phyloP scores from a whole-genome alignment of 2,113 vertebrate species.

The Athene noctua region DNA sequence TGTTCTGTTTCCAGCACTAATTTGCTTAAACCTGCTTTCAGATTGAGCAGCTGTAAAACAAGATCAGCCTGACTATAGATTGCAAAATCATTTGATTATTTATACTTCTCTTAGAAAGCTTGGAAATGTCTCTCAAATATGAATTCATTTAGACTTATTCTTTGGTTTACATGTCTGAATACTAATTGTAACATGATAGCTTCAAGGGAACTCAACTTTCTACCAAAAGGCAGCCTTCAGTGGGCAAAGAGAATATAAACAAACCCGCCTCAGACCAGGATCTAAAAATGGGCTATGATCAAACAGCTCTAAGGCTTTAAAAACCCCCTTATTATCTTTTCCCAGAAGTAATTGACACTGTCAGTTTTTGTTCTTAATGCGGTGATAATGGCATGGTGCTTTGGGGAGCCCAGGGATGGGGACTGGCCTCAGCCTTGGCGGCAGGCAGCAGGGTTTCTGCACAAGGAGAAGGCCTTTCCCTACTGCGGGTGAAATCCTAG shows the following conservation, averaged over 20 bases:
- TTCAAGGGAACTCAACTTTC: slow-evolving; percentile 58
- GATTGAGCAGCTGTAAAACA: slow-evolving; percentile 40
- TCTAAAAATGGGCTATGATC: slow-evolving; percentile 57
- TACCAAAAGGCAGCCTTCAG: slow-evolving; percentile 57
- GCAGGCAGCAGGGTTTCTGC: background rate
- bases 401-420: background rate
- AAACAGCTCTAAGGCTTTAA: slow-evolving; percentile 57
- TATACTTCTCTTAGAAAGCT: slow-evolving; percentile 66
- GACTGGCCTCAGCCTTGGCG: background rate
- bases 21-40: slow-evolving; percentile 60
- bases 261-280: slow-evolving; percentile 47
- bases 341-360: slow-evolving; percentile 38
- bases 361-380: slow-evolving; percentile 15
- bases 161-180: slow-evolving; percentile 72
- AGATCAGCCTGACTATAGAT: background rate
- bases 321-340: slow-evolving; percentile 56
- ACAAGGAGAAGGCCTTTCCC: background rate
- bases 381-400: slow-evolving; percentile 18
- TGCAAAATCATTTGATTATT: slow-evolving; percentile 69
- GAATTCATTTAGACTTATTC: slow-evolving; percentile 69
- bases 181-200: slow-evolving; percentile 67
- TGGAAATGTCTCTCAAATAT: slow-evolving; percentile 63
- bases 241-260: slow-evolving; percentile 67
- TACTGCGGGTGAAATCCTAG: background rate
- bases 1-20: slow-evolving; percentile 45